A percentile compares a stretch with the other conserved stretches of the same genome.
Evolutionary conservation across 2,888 invertebrate species (phyloP).

Genomic region (Eristalinus sepulchralis): DNA sequence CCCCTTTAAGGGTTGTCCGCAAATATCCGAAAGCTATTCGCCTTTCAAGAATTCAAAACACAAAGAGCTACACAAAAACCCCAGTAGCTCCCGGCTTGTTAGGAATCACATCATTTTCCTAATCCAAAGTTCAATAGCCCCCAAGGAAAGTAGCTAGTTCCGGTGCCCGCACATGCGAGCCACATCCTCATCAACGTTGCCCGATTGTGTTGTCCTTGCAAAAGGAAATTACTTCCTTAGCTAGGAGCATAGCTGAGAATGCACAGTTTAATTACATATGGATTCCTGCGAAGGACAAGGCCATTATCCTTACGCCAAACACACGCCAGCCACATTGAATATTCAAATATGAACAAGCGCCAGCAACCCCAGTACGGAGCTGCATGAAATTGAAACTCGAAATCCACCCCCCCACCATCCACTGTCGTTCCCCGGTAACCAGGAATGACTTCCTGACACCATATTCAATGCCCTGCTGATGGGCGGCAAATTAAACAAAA

Average conservation of each 20-base stretch:
- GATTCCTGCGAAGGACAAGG: constrained; percentile 40
- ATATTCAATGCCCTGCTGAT: constrained; percentile 49
- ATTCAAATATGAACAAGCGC: constrained; percentile 46
- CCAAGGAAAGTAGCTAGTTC: background rate
- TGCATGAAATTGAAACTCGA: constrained; percentile 49
- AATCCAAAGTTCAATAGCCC: background rate
- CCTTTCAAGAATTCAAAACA: too few species aligned
- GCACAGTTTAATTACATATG: constrained; percentile 48
- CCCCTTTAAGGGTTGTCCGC: too few species aligned
- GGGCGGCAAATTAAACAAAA: constrained; percentile 39
- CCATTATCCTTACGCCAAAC: constrained; percentile 16
- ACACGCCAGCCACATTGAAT: constrained; percentile 12
- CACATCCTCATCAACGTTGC: background rate
- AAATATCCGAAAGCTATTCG: too few species aligned
- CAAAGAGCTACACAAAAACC: too few species aligned
- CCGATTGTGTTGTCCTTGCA: background rate
- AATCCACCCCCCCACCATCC: background rate
- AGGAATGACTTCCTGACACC: constrained; percentile 49
- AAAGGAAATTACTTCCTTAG: background rate
- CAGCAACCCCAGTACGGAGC: constrained; percentile 27
- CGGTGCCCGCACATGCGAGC: background rate
- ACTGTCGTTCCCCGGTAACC: constrained; percentile 5
- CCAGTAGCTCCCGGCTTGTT: background rate
- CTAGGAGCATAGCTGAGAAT: background rate
- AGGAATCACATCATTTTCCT: background rate